Evolutionary conservation across 1,140 invertebrate species (phyloP).

Genomic region (Patella vulgata): DNA sequence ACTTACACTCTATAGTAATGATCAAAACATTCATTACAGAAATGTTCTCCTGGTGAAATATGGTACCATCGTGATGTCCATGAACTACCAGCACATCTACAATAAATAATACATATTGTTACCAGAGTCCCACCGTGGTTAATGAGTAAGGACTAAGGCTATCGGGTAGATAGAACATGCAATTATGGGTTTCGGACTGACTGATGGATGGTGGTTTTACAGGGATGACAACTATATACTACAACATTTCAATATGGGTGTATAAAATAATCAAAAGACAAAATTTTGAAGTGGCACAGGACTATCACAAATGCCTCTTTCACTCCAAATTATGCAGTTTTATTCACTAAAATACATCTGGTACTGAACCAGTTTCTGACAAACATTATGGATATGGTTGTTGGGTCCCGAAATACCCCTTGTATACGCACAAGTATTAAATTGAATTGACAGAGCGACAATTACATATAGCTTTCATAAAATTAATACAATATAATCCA

Average conservation of each 20-base stretch:
- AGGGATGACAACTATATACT: background rate
- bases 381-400: background rate
- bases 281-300: no score
- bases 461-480: background rate
- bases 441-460: background rate
- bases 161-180: background rate
- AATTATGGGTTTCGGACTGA: background rate
- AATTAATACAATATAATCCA: background rate
- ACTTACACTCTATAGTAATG: constrained; percentile 64
- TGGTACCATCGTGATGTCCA: constrained; percentile 69
- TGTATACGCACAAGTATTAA: background rate
- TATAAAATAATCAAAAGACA: background rate
- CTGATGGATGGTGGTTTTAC: background rate
- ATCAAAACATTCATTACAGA: constrained; percentile 69
- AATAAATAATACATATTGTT: constrained; percentile 15
- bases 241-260: background rate
- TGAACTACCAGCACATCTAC: constrained; percentile 60
- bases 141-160: background rate
- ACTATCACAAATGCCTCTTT: no score
- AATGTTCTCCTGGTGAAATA: constrained; percentile 66
- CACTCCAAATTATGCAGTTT: no score
- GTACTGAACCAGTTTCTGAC: no score
- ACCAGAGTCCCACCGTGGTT: background rate
- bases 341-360: no score
- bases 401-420: no score